Conservation (phyloP, 2,888 invertebrate genomes). For the Stictocephala bisonia region DNA sequence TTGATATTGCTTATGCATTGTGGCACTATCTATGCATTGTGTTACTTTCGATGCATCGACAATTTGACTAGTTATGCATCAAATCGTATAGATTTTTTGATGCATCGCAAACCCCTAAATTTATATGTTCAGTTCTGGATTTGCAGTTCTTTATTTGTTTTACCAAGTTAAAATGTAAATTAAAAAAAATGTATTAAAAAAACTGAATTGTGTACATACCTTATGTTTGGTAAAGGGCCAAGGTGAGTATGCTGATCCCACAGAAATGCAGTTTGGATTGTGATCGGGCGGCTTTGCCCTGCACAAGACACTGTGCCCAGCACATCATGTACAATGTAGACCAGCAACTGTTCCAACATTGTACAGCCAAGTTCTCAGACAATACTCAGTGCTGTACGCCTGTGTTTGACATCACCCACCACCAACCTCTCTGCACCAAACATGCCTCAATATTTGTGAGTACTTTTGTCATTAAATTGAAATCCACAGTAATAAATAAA, state of each 20-base stretch:
- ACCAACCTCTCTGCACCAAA: conserved; percentile 86
- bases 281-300: conserved; percentile 71
- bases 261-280: conserved; percentile 55
- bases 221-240: conserved; percentile 48
- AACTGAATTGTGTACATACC: background rate
- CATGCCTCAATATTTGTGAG: conserved; percentile 83
- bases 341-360: conserved; percentile 83
- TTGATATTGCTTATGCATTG: too few relatives aligned
- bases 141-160: too few relatives aligned
- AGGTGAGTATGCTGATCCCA: conserved; percentile 51
- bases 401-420: conserved; percentile 80
- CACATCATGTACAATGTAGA: conserved; percentile 89
- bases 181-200: background rate
- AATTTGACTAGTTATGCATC: too few relatives aligned
- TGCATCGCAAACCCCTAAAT: too few relatives aligned
- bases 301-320: conserved; percentile 82
- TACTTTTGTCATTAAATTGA: conserved; percentile 43
- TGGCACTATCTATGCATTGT: too few relatives aligned
- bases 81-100: too few relatives aligned
- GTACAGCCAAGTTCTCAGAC: conserved; percentile 83
- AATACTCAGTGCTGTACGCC: conserved; percentile 83
- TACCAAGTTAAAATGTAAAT: too few relatives aligned
- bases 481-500: too few relatives aligned
- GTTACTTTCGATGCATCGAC: too few relatives aligned
- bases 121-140: background rate